Evolutionary conservation across 2,113 vertebrate genomes (phyloP).

Genomic region (Ploceus nigricollis): DNA sequence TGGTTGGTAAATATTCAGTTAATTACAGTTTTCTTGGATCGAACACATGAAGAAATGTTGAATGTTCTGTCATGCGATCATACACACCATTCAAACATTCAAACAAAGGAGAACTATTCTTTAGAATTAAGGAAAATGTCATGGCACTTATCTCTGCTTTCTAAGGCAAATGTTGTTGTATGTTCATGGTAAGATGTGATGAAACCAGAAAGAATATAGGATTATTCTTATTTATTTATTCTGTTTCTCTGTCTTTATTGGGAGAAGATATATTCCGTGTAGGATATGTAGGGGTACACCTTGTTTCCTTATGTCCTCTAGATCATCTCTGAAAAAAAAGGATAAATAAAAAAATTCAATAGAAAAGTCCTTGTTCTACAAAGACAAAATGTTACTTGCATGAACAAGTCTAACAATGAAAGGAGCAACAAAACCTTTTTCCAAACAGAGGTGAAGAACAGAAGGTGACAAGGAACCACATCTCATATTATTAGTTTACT

Average conservation of each 20-base stretch:
- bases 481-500: background rate
- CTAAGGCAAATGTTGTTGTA: background rate
- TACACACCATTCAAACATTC: background rate
- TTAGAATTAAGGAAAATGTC: background rate
- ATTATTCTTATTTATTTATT: background rate
- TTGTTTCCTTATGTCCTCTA: background rate
- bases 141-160: background rate
- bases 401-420: background rate
- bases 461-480: background rate
- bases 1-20: background rate
- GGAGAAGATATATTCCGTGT: background rate
- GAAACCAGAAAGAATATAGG: background rate
- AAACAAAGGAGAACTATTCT: background rate
- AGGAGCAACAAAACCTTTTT: background rate
- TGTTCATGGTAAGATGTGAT: background rate
- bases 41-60: background rate
- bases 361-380: background rate
- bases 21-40: background rate
- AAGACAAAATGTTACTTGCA: background rate
- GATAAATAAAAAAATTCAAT: background rate
- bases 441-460: background rate
- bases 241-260: background rate
- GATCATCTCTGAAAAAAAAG: background rate
- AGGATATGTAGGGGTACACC: background rate
- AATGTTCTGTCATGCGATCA: background rate